Evolutionary conservation across 2,888 invertebrate species (phyloP), one percentile per base, ranked within the genome.

Genomic region (Harmothoe impar): DNA sequence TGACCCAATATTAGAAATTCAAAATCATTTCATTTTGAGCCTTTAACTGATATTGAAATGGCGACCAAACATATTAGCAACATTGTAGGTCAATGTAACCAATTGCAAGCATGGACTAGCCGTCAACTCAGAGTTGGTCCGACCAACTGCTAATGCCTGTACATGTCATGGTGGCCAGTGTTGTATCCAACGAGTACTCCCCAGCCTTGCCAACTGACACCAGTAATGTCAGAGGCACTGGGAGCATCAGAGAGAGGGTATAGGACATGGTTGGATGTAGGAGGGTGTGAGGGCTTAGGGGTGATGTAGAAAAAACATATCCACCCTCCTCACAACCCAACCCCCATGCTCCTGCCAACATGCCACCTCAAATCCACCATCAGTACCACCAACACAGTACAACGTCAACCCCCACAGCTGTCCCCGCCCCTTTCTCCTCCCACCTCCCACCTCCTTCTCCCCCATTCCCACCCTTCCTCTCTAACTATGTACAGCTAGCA

Each of bases 401-500:
- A 25, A 7, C 29, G 1, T 25, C 29, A 29, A 78, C 35, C 78
- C 31, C 35, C 78, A 43, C 84, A n/a, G 35, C 84, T 35, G 23
- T 23, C 43, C 84, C 43, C n/a, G n/a, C n/a, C 84, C 17, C 84
- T 51, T 23, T 35, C 51, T 7, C 1, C 84, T 25, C 51, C 43
- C 17, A 23, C n/a, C 43, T n/a, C 81, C 43, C 33, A 31, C 72
- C 72, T 29, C 72, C 84, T 35, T 35, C 51, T 29, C 33, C 35
- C n/a, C 84, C 43, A 84, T 29, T n/a, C 43, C n/a, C 43, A 12
- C 35, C 43, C 51, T 51, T 29, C 84, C 51, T 20, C 78, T 68
- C 78, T 78, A 72, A 72, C 72, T 72, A 17, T 78, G 35, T 29
- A 35, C 31, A 25, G 51, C 43, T 35, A 84, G 43, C 33, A 84